Evolutionary conservation across 2,888 invertebrate genomes (phyloP).

Genomic region (Scrobipalpa atriplicella): DNA sequence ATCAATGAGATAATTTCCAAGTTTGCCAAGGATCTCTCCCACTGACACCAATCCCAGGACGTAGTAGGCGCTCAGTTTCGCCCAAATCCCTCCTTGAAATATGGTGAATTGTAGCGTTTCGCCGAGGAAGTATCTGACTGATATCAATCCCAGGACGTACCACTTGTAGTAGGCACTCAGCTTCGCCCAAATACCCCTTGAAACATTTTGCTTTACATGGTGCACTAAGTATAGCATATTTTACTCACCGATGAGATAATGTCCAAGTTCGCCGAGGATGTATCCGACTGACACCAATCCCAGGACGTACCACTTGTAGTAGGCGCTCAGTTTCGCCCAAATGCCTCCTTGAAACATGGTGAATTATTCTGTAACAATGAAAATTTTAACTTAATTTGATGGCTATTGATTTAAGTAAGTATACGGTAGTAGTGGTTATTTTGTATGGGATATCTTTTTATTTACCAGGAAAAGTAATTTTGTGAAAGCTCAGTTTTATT

Average conservation of each 20-base stretch:
- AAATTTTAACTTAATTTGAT: neutral
- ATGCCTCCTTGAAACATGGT: conserved; percentile 75
- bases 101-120: conserved; percentile 76
- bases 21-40: neutral
- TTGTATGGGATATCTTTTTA: no score
- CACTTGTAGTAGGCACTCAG: conserved; percentile 88
- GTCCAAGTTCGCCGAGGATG: conserved; percentile 93
- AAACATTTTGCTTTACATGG: no score
- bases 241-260: conserved; percentile 90
- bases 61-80: neutral
- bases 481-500: no score
- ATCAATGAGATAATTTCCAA: no score
- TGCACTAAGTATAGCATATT: no score
- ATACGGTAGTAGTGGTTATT: no score
- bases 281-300: conserved; percentile 92
- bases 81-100: neutral
- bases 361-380: conserved; percentile 47
- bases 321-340: conserved; percentile 84
- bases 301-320: conserved; percentile 91
- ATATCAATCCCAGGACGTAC: conserved; percentile 90
- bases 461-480: no score
- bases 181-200: conserved; percentile 81
- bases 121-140: conserved; percentile 92
- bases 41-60: no score
- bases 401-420: no score